Base-by-base conservation (phyloP, 2,888 invertebrate species). In the Atherix ibis region DNA sequence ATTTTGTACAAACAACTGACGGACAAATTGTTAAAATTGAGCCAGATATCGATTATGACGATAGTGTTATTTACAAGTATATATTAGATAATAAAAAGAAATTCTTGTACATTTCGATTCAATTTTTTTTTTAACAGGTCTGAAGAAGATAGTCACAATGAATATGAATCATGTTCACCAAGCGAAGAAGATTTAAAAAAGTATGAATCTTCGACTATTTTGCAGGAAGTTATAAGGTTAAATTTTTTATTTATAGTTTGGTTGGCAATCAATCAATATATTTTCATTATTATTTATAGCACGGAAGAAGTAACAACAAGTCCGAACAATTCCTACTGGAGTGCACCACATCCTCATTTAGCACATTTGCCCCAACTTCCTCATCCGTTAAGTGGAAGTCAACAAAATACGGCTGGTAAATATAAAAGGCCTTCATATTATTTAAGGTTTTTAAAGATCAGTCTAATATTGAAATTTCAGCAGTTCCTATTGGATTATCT, bases 161-260 rank as follows among this genome's bases (percentile, higher is more conserved):
- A 76, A 37, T 82, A 81, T 57, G 81, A 80, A 44, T 77, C 76
- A 42, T 73, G 75, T 48, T 76, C 73, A 36, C 73, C 75, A 42
- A 75, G 73, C 49, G 81, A 82, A 56, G 82, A 82, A 56, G 81
- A 82, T 49, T 55, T 50, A 32, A 49, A 46, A 3, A 76, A 76
- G 51, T 76, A 73, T 51, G 72, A 71, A 50, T 73, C 71, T 34
- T 55, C 56, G 1, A 63, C 67, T 36, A 68, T 70, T 44, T 76
- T 76, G 76, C 75, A 75, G 53, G 73, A 73, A 38, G 73, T 76
- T 42, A 75, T 77, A 49, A 75, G 75, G 76, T 76, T 57, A 63
- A 19, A n/a, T n/a, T n/a, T n/a, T n/a, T n/a, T n/a, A n/a, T n/a
- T n/a, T n/a, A n/a, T n/a, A n/a, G n/a, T n/a, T n/a, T n/a, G n/a